Conservation (phyloP, 2,888 invertebrate species). For the Oscheius sp. region DNA sequence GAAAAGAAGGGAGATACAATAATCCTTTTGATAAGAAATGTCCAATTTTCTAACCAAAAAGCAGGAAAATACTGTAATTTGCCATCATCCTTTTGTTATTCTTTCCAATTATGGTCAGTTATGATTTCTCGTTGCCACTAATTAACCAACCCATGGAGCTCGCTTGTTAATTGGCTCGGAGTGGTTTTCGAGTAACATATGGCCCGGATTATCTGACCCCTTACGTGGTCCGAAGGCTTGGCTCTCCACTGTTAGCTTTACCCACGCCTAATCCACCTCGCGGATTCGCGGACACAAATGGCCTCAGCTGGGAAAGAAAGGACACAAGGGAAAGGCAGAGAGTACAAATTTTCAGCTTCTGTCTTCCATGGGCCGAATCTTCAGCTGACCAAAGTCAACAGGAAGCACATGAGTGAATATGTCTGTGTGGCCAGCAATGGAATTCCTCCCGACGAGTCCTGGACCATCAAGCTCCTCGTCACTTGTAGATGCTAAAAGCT, state of each 20-base stretch:
- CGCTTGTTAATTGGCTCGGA: slow-evolving; percentile 27
- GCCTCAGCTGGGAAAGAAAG: not conserved
- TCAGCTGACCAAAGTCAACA: slow-evolving; percentile 59
- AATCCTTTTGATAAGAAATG: too few species aligned
- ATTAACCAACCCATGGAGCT: too few species aligned
- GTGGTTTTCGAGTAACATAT: slow-evolving; percentile 30
- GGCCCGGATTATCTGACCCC: slow-evolving; percentile 23
- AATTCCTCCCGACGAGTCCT: slow-evolving; percentile 68
- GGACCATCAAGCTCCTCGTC: slow-evolving; percentile 68
- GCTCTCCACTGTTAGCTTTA: slow-evolving; percentile 31
- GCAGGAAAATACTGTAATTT: too few species aligned
- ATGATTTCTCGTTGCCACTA: too few species aligned
- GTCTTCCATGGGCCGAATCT: slow-evolving; percentile 66
- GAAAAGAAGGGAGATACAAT: too few species aligned
- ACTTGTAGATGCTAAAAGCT: slow-evolving; percentile 58
- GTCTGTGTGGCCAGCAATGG: slow-evolving; percentile 69
- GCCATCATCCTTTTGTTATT: too few species aligned
- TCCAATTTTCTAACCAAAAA: too few species aligned
- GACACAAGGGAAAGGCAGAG: not conserved
- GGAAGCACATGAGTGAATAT: slow-evolving; percentile 69
- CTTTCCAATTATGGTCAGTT: too few species aligned
- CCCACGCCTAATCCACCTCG: slow-evolving; percentile 33
- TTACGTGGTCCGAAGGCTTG: slow-evolving; percentile 7
- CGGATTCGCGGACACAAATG: slow-evolving; percentile 2
- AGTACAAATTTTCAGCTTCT: slow-evolving; percentile 54